Evolutionary conservation across 2,797 vertebrate genomes (phyloP).

Genomic region (Anas capensis): DNA sequence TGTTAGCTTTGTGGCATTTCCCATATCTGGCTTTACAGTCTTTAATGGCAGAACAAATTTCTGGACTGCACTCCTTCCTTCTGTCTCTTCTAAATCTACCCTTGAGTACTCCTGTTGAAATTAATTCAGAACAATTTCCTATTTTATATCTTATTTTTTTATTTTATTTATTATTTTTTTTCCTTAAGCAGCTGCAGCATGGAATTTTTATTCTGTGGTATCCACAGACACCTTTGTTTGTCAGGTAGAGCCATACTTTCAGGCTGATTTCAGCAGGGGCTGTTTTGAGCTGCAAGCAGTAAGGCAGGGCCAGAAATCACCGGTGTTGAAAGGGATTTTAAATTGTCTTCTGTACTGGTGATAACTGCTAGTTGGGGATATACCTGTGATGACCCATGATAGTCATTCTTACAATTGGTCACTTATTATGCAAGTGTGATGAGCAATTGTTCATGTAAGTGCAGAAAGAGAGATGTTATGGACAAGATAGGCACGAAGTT

Average conservation of each 20-base stretch:
- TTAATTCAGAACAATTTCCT: accelerated
- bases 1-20: background rate
- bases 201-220: background rate
- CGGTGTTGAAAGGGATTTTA: background rate
- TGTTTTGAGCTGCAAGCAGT: background rate
- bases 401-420: background rate
- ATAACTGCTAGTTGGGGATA: background rate
- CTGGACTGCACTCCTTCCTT: background rate
- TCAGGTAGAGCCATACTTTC: background rate
- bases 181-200: accelerated
- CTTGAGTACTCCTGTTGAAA: background rate
- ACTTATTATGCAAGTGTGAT: no score
- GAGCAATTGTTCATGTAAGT: background rate
- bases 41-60: background rate
- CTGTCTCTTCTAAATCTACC: background rate
- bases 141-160: accelerated
- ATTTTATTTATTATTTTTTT: background rate
- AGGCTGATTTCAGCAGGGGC: background rate
- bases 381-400: accelerated
- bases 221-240: background rate
- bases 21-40: background rate
- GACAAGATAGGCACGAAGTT: background rate
- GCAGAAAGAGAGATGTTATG: background rate
- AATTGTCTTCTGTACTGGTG: background rate
- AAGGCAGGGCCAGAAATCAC: background rate